A percentile compares a stretch with the other conserved stretches of the same genome.
Evolutionary conservation across 2,113 vertebrate genomes (phyloP).

Genomic region (Xiphophorus maculatus): DNA sequence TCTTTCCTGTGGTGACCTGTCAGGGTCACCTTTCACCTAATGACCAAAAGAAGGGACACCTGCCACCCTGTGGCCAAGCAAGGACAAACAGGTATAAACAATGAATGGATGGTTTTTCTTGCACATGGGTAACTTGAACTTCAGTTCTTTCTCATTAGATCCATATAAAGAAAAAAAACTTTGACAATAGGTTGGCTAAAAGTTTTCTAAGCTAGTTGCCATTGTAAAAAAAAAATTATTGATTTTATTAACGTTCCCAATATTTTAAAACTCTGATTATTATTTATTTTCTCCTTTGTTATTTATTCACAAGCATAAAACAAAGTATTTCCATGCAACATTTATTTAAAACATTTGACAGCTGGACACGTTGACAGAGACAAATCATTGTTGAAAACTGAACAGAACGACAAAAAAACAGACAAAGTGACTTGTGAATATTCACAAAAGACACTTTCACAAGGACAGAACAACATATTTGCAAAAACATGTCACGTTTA

Average conservation of each 20-base stretch:
- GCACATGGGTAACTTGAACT: too few species aligned
- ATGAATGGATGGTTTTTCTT: too few species aligned
- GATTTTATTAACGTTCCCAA: background rate
- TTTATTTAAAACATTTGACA: slow-evolving; percentile 44
- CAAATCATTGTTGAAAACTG: slow-evolving; percentile 5
- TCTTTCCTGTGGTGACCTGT: too few species aligned
- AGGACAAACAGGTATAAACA: background rate
- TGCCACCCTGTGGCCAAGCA: too few species aligned
- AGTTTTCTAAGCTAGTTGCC: too few species aligned
- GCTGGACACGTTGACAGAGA: slow-evolving; percentile 14
- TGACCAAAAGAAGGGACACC: too few species aligned
- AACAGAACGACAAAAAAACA: background rate
- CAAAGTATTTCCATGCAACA: slow-evolving; percentile 36
- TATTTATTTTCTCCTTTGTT: background rate
- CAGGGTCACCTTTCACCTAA: too few species aligned
- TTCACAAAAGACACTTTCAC: background rate
- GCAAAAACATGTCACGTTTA: background rate
- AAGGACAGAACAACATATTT: background rate
- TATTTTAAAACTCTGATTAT: background rate
- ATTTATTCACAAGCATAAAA: background rate
- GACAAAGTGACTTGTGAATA: background rate
- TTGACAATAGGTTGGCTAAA: too few species aligned
- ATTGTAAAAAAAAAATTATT: too few species aligned
- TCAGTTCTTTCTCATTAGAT: too few species aligned
- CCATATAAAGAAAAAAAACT: too few species aligned